Evolutionary conservation across 2,113 vertebrate species (phyloP).

Genomic region (Heptranchias perlo): DNA sequence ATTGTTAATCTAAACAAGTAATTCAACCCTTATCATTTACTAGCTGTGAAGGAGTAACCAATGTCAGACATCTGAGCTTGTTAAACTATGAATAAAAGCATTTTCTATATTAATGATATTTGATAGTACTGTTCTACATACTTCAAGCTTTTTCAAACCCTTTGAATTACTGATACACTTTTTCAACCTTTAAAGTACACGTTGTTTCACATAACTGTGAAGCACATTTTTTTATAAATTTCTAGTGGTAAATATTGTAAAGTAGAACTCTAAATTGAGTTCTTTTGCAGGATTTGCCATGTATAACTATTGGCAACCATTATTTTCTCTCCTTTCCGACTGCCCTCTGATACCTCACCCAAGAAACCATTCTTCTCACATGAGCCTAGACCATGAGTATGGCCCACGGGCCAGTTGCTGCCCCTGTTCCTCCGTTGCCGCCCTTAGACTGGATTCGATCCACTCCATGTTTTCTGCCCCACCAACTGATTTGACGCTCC

Average conservation of each 20-base stretch:
- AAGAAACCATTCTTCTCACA: background rate
- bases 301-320: no score
- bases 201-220: background rate
- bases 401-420: background rate
- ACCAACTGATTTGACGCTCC: background rate
- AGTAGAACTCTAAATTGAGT: background rate
- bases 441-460: background rate
- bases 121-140: background rate
- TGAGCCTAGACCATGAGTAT: background rate
- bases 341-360: background rate
- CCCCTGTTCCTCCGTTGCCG: background rate
- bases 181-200: background rate
- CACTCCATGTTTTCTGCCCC: background rate
- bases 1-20: background rate
- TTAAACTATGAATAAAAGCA: background rate
- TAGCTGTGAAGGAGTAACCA: background rate
- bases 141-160: background rate
- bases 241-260: background rate
- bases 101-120: no score
- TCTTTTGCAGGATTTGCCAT: background rate
- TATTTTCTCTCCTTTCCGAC: background rate
- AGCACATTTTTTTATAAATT: background rate
- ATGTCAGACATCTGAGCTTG: background rate
- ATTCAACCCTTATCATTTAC: background rate
- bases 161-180: background rate